phyloP scores from a whole-genome alignment of 2,888 invertebrate species.

The Augiades crinisus region DNA sequence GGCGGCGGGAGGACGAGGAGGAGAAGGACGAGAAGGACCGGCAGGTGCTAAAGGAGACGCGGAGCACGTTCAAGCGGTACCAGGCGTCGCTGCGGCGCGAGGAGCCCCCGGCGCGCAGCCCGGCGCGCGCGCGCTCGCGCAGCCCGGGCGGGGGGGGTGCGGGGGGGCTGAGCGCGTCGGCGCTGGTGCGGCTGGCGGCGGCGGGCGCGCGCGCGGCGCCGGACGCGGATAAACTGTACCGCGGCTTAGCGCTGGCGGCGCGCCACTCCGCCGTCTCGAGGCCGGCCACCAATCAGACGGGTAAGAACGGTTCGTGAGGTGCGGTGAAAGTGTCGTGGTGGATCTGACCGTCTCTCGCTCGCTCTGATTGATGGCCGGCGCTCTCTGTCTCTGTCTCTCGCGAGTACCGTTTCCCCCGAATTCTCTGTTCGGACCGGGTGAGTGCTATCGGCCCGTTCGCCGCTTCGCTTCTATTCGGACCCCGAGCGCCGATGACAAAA shows the following conservation, averaged over 20 bases:
- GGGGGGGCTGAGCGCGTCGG: constrained; percentile 44
- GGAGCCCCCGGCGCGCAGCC: constrained; percentile 7
- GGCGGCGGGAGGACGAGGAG: constrained; percentile 66
- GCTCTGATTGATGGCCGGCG: constrained; percentile 51
- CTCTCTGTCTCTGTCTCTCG: constrained; percentile 36
- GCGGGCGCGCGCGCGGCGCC: constrained; percentile 48
- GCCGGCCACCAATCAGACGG: constrained; percentile 81
- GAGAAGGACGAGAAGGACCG: constrained; percentile 41
- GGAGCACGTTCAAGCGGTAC: constrained; percentile 74
- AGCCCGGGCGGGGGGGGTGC: constrained; percentile 32
- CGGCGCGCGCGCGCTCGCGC: constrained; percentile 30
- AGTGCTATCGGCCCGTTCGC: constrained; percentile 49
- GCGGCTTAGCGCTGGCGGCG: constrained; percentile 61
- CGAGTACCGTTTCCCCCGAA: constrained; percentile 37
- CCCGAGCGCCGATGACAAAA: constrained; percentile 48
- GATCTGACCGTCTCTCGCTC: constrained; percentile 48
- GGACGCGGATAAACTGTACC: constrained; percentile 75
- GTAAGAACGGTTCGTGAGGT: constrained; percentile 69
- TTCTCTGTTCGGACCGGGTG: constrained; percentile 54
- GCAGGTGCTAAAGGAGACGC: constrained; percentile 72
- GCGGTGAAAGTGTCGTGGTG: constrained; percentile 74
- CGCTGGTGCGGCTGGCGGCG: constrained; percentile 55
- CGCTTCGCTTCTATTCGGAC: constrained; percentile 42
- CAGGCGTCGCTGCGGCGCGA: constrained; percentile 54
- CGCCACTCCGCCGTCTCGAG: constrained; percentile 60